These are phyloP conservation scores for Chrosomus eos DNA, from an alignment of 2,797 vertebrate species.

Conservation along the genomic window DNA sequence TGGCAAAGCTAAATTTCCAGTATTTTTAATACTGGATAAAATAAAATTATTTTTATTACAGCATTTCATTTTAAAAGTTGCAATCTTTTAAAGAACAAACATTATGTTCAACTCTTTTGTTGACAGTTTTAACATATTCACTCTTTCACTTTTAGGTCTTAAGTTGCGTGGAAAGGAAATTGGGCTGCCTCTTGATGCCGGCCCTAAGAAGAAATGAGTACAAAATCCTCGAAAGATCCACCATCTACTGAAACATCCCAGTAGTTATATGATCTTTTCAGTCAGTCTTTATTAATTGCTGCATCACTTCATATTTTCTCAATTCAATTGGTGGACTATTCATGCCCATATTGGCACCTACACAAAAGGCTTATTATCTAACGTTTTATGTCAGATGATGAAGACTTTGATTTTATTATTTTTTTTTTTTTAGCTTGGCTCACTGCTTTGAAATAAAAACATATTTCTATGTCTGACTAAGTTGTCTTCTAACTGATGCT, in stretches of 20 bases:
- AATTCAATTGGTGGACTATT: slow-evolving; percentile 55
- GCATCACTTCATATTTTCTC: slow-evolving; percentile 32
- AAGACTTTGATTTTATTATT: slow-evolving; percentile 5
- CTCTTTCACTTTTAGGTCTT: slow-evolving; percentile 63
- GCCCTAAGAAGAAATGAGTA: slow-evolving; percentile 82
- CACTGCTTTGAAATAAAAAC: slow-evolving; percentile 43
- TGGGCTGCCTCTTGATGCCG: slow-evolving; percentile 80
- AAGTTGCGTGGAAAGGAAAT: slow-evolving; percentile 85
- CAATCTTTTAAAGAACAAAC: neutral
- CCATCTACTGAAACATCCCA: slow-evolving; percentile 45
- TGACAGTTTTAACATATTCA: neutral
- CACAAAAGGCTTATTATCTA: slow-evolving; percentile 45
- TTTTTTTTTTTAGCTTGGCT: slow-evolving; percentile 26
- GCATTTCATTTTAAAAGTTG: too few species aligned
- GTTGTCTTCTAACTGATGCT: neutral
- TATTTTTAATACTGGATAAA: too few species aligned
- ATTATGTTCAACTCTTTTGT: neutral
- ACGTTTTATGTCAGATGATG: slow-evolving; percentile 46
- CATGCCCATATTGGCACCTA: slow-evolving; percentile 34
- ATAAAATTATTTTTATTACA: too few species aligned
- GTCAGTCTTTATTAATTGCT: slow-evolving; percentile 49
- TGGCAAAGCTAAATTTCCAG: neutral
- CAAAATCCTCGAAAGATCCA: slow-evolving; percentile 81
- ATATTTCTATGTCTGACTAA: slow-evolving; percentile 37
- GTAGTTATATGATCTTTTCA: slow-evolving; percentile 40